phyloP scores from a whole-genome alignment of 2,888 invertebrate genomes.

The Smittia sp. region DNA sequence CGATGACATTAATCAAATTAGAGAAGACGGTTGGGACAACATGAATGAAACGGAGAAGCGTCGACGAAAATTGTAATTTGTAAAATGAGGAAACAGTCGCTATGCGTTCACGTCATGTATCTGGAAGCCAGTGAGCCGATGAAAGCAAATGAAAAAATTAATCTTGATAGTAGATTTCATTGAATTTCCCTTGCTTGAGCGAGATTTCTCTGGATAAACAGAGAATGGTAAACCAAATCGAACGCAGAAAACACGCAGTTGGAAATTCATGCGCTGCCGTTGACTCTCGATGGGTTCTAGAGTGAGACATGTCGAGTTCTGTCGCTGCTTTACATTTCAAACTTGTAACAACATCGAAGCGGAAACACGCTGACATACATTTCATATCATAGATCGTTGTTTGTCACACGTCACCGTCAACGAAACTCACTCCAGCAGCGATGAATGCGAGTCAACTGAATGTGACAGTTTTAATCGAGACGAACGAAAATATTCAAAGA shows the following conservation, averaged over 20 bases:
- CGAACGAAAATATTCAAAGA: too few relatives aligned
- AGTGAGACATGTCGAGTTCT: too few relatives aligned
- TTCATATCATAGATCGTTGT: background rate
- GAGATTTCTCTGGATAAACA: background rate
- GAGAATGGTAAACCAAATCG: background rate
- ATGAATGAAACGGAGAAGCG: constrained; percentile 1
- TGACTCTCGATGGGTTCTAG: too few relatives aligned
- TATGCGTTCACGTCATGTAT: background rate
- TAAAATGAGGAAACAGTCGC: constrained; percentile 21
- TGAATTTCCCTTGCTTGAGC: background rate
- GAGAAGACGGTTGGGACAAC: background rate
- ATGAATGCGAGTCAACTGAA: constrained; percentile 10
- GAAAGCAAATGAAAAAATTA: background rate
- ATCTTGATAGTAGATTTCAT: constrained; percentile 18
- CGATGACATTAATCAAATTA: constrained; percentile 37
- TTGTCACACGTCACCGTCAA: constrained; percentile 8
- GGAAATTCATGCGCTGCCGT: background rate
- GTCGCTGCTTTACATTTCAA: too few relatives aligned
- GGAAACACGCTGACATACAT: background rate
- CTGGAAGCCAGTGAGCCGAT: background rate
- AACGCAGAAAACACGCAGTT: constrained; percentile 1
- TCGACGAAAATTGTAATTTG: constrained; percentile 13
- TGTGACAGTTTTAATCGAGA: background rate
- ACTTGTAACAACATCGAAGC: background rate
- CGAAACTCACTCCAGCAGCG: background rate